Evolutionary conservation across 1,140 invertebrate genomes (phyloP).

Genomic region (Plectus sambesii): DNA sequence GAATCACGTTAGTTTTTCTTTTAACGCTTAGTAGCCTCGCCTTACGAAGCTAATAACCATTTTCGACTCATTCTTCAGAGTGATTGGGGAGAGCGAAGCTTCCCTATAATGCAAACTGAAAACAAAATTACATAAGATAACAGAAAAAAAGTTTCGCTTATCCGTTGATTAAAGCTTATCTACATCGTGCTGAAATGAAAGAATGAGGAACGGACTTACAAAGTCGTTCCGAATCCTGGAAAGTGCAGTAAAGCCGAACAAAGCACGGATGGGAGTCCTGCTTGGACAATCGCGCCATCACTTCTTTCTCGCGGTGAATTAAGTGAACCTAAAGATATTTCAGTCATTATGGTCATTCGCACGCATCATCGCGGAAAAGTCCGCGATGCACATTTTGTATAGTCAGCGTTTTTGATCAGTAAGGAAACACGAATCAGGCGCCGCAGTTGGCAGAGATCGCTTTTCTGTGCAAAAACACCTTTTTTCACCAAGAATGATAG

Average conservation of each 20-base stretch:
- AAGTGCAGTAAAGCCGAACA: constrained; percentile 84
- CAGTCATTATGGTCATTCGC: background rate
- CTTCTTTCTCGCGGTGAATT: constrained; percentile 80
- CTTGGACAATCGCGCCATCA: constrained; percentile 53
- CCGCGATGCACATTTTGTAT: constrained; percentile 25
- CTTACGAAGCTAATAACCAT: too few relatives aligned
- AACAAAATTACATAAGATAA: too few relatives aligned
- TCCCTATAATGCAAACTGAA: constrained; percentile 8
- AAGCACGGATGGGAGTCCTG: constrained; percentile 61
- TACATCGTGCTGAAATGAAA: constrained; percentile 5
- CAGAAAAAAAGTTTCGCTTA: constrained; percentile 10
- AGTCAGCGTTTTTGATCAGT: constrained; percentile 21
- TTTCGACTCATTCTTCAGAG: too few relatives aligned
- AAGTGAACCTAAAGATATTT: constrained; percentile 52
- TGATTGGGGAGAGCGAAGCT: too few relatives aligned
- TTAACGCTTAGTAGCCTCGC: too few relatives aligned
- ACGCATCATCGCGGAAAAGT: constrained; percentile 50
- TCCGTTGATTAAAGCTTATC: background rate
- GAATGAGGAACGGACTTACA: constrained; percentile 54
- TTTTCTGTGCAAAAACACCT: too few relatives aligned
- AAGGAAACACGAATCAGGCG: background rate
- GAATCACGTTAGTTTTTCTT: too few relatives aligned
- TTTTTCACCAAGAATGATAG: too few relatives aligned
- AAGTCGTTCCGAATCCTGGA: constrained; percentile 80
- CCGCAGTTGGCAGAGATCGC: too few relatives aligned